Base-by-base conservation (phyloP, 2,113 vertebrate species). In the Nettapus auritus region DNA sequence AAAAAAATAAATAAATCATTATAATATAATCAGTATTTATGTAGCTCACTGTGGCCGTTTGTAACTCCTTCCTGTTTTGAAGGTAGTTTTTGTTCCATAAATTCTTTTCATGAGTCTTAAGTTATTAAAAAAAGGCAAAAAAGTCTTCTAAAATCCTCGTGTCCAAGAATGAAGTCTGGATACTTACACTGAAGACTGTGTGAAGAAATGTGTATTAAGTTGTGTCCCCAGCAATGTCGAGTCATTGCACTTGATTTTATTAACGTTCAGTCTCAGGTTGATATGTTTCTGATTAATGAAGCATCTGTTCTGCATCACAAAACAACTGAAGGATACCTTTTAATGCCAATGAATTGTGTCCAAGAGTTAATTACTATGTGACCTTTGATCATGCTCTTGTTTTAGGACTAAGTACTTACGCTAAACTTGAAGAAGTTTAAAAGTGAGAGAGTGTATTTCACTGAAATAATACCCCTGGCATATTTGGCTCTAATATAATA, bases 281-380 rank as follows among this genome's bases (percentile, higher is more conserved):
- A 69, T 96, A 80, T 25, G 59, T 86, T 96, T 96, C 92, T 96
- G 94, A 98, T 97, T 97, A 98, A 98, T 95, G 96, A 94, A 94
- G 82, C 97, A 44, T 97, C 96, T 96, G 90, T 97, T 97, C 96
- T 97, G 96, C 95, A 97, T 83, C 96, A 95, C 94, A 95, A 96
- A 97, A 94, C 89, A 95, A 94, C 9, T 85, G 81, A 97, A 95
- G 86, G 97, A 97, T 89, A 95, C 48, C 81, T 97, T 96, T 96
- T 84, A 91, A 89, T 85, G 71, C 46, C 95, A 97, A 46, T 94
- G 93, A 96, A 82, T 96, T 97, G 93, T 95, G 64, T 93, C 92
- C 85, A 87, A 90, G 86, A 97, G 74, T 93, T 98, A 96, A 98
- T 97, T 95, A 92, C 59, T 44, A 63, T 3, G 6, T 91, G 95